Percentiles rank a stretch among this genome's conserved stretches.
phyloP scores from a whole-genome alignment of 2,113 vertebrate species.

The Triplophysa rosa region DNA sequence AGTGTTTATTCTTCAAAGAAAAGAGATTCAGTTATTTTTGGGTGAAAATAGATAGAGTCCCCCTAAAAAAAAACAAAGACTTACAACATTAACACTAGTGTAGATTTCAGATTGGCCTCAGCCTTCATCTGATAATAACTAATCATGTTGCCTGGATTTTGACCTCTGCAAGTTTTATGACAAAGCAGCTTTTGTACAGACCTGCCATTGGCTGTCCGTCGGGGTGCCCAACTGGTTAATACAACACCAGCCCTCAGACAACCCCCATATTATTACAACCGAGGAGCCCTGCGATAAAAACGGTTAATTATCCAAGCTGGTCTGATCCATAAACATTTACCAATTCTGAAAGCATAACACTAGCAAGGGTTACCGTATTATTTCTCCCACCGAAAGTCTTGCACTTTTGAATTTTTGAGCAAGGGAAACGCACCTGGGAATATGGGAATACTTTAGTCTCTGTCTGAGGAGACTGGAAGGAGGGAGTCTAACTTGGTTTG shows the following conservation, averaged over 20 bases:
- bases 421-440: conserved; percentile 37
- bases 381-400: not conserved
- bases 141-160: conserved; percentile 50
- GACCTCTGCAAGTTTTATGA: conserved; percentile 52
- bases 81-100: conserved; percentile 38
- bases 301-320: conserved; percentile 27
- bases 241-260: conserved; percentile 16
- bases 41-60: not conserved
- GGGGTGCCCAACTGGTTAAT: conserved; percentile 42
- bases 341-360: conserved; percentile 12
- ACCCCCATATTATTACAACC: conserved; percentile 25
- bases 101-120: conserved; percentile 51
- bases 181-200: conserved; percentile 61
- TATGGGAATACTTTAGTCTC: conserved; percentile 21
- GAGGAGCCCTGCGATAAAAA: not conserved
- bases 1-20: not conserved
- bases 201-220: conserved; percentile 50
- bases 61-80: not conserved
- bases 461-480: conserved; percentile 2
- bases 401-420: not conserved
- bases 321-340: conserved; percentile 31
- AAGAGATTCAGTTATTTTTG: not conserved
- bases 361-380: not conserved
- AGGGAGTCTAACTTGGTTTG: not conserved
- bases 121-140: conserved; percentile 52